These are phyloP conservation scores for Serinus canaria DNA, from an alignment of 2,113 vertebrate genomes.

Conservation along the genomic window DNA sequence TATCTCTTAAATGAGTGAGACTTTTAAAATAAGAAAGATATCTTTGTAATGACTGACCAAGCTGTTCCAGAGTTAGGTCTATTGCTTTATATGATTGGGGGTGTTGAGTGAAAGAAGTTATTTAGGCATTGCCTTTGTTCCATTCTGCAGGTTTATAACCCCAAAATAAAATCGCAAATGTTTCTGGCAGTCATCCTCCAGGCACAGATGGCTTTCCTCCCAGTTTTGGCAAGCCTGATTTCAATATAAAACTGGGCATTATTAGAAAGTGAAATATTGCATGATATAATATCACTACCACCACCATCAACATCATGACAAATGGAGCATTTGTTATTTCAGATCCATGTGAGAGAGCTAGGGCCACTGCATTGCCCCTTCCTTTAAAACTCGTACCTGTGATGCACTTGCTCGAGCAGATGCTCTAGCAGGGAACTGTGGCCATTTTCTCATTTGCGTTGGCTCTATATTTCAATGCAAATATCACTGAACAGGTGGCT, in stretches of 20 bases:
- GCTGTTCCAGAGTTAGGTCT: not conserved
- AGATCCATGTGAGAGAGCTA: not conserved
- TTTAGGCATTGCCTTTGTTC: constrained; percentile 44
- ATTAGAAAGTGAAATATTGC: constrained; percentile 66
- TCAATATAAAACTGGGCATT: constrained; percentile 64
- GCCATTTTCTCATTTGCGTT: constrained; percentile 59
- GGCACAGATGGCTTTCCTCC: constrained; percentile 51
- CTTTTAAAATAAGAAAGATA: constrained; percentile 48
- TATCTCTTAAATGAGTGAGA: not conserved
- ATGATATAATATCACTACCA: not conserved
- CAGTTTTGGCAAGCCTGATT: constrained; percentile 52
- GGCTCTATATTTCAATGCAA: constrained; percentile 62
- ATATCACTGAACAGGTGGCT: constrained; percentile 63
- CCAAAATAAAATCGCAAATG: constrained; percentile 47
- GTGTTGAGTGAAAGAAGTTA: constrained; percentile 12
- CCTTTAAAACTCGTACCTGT: constrained; percentile 34
- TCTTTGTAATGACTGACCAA: constrained; percentile 29
- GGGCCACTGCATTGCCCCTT: constrained; percentile 20
- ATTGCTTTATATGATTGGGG: not conserved
- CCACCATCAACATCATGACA: constrained; percentile 30
- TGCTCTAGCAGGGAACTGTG: constrained; percentile 54
- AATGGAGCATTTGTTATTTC: constrained; percentile 13
- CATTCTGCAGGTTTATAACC: constrained; percentile 43
- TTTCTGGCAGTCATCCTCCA: constrained; percentile 47
- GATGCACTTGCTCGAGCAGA: constrained; percentile 37